Base-by-base conservation (phyloP, 1,140 invertebrate species). In the Euura saliciscinereae region DNA sequence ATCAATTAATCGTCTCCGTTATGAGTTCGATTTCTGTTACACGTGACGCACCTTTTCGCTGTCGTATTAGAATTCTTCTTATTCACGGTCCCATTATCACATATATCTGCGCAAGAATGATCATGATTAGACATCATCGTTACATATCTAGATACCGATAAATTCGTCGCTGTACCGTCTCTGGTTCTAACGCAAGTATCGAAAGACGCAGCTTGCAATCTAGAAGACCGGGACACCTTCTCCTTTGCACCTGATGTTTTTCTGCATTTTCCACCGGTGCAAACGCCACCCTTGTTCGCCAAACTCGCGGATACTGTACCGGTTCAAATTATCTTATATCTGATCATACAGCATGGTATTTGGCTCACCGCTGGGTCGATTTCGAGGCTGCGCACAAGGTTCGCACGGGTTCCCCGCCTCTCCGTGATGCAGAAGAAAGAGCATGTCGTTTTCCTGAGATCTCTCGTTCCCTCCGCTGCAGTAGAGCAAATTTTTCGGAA, bases 351-450 rank as follows among this genome's bases (percentile, higher is more conserved):
- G n/a, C n/a, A n/a, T n/a, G n/a, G n/a, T n/a, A n/a, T n/a, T n/a
- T n/a, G n/a, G n/a, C n/a, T n/a, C 51, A 59, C 51, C 51, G 5
- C n/a, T 59, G n/a, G n/a, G 51, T 59, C 51, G 8, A 59, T 8
- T 8, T n/a, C n/a, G 51, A 59, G 2, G 51, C 51, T 59, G 8
- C 51, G n/a, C n/a, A n/a, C 51, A 59, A n/a, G 51, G 51, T 59
- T 59, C 8, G 42, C 67, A 68, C 13, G 71, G 45, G 28, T 74
- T 76, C 6, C 70, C 73, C 2, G 74, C 71, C 43, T 79, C 76
- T 43, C 66, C 65, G 11, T 82, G 78, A 71, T 78, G 78, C 13
- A 83, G 75, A 6, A 82, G 70, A 51, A 82, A 76, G 0, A 79
- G 3, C 75, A 78, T 77, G 42, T 73, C 79, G 44, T 70, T 73